Evolutionary conservation across 2,888 invertebrate species (phyloP).

Genomic region (Scaptomyza caliginosa): DNA sequence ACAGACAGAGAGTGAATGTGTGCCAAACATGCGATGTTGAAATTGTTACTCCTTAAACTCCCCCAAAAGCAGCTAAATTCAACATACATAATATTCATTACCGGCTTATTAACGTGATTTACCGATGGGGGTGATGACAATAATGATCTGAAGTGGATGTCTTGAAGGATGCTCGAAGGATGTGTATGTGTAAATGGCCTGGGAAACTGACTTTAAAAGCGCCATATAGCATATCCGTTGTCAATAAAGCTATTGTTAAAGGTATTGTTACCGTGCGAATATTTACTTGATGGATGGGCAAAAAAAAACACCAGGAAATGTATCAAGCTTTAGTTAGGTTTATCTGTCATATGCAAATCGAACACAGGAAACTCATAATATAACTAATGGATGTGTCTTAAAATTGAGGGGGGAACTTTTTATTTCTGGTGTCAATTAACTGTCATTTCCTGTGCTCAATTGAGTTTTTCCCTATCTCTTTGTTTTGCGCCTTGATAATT

Average conservation of each 20-base stretch:
- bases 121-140: conserved; percentile 70
- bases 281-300: conserved; percentile 61
- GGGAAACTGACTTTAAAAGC: conserved; percentile 77
- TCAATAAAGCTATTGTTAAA: conserved; percentile 71
- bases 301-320: conserved; percentile 4
- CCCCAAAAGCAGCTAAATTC: neutral
- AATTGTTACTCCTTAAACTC: neutral
- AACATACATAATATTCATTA: conserved; percentile 67
- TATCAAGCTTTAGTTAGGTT: conserved; percentile 4
- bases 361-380: conserved; percentile 30
- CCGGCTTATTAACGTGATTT: conserved; percentile 77
- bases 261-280: conserved; percentile 73
- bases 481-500: conserved; percentile 53
- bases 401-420: neutral
- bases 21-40: conserved; percentile 71
- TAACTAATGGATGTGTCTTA: conserved; percentile 22
- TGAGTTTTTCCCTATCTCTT: conserved; percentile 9
- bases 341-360: conserved; percentile 53
- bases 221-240: conserved; percentile 70
- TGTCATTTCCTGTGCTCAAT: conserved; percentile 70
- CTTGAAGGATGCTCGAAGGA: conserved; percentile 38
- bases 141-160: conserved; percentile 6
- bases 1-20: conserved; percentile 66
- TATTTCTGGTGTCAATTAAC: conserved; percentile 56
- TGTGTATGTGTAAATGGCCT: conserved; percentile 43